Evolutionary conservation across 2,797 vertebrate species (phyloP), one percentile per base, ranked within the genome.

Genomic region (Limnodromus scolopaceus): DNA sequence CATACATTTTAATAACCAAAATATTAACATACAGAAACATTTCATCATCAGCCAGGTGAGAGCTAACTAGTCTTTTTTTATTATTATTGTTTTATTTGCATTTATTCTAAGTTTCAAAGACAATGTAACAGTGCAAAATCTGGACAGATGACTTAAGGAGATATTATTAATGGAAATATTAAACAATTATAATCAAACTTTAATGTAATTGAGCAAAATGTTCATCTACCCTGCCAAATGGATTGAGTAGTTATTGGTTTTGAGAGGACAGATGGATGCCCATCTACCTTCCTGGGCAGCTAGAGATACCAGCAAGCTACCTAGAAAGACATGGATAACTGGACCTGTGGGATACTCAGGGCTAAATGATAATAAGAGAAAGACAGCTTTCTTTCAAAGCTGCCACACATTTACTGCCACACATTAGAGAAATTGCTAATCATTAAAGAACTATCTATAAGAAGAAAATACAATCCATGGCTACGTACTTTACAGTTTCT

Each of bases 1-100:
- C 95, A 78, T 91, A 78, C 70, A 93, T 97, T 97, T 97, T 95
- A 97, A 96, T 93, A 96, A 95, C 82, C 66, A 87, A 97, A 97
- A 94, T 28, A 91, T 85, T 94, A 93, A 75, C 43, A 93, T 95
- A 93, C 63, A 91, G 76, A 96, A 97, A 94, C 83, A 92, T 94
- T 97, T 97, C 23, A 95, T 97, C 86, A 92, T 83, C 95, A 95
- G 36, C 32, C 89, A 96, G 79, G 91, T 90, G 27, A 97, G 74
- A 89, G 32, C 57, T 95, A 96, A 64, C 65, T 97, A 90, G 85
- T 0, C 16, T 6, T 57, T 81, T 84, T 49, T 16, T 17, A 25
- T 78, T 96, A 92, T 84, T 49, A 13, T 20, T 20, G 74, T 96
- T 93, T 38, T 13, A 93, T 97, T 97, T 96, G 64, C 93, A 96